Evolutionary conservation across 2,797 vertebrate species (phyloP).

Genomic region (Epinephelus coioides): DNA sequence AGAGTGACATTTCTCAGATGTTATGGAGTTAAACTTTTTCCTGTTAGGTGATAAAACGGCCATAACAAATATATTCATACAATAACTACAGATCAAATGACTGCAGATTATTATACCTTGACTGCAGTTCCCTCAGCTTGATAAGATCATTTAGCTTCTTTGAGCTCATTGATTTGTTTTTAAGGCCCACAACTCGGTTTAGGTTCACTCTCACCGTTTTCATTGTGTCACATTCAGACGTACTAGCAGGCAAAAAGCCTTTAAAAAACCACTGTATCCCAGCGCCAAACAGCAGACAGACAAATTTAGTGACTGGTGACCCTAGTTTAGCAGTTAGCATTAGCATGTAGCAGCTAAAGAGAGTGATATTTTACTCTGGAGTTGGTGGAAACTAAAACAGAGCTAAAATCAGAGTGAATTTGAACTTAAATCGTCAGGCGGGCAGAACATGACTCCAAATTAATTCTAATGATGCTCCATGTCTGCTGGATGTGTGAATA

Average conservation of each 20-base stretch:
- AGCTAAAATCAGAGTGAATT: background rate
- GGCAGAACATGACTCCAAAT: background rate
- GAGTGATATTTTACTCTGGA: background rate
- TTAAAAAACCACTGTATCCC: background rate
- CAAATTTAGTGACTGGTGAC: background rate
- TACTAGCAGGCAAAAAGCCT: background rate
- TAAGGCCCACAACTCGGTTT: background rate
- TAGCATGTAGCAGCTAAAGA: background rate
- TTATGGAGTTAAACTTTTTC: slow-evolving; percentile 3
- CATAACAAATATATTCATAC: slow-evolving; percentile 21
- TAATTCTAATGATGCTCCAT: background rate
- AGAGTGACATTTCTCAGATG: slow-evolving; percentile 12
- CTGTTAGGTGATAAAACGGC: background rate
- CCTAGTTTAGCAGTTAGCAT: background rate
- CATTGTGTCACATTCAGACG: background rate
- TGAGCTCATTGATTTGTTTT: background rate
- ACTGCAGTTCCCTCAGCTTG: background rate
- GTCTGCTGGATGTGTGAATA: no score
- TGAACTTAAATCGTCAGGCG: background rate
- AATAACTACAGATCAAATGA: slow-evolving; percentile 19
- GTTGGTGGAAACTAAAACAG: background rate
- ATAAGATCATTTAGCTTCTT: background rate
- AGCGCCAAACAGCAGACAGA: background rate
- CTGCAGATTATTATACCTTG: background rate
- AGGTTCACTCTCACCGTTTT: background rate